phyloP scores from a whole-genome alignment of 2,888 invertebrate genomes.

The Crematogaster levior region DNA sequence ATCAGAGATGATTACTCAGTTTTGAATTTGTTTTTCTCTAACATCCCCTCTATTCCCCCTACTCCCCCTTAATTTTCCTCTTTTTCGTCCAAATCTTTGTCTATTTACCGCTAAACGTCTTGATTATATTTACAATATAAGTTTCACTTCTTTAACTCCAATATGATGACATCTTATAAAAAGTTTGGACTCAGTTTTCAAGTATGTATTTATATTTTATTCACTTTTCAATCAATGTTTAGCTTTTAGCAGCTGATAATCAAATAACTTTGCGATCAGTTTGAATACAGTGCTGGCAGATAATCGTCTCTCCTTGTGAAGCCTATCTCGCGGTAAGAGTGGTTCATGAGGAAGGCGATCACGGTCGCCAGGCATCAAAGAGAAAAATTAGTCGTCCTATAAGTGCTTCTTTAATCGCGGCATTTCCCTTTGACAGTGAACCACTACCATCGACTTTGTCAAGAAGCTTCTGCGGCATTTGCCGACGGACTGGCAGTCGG shows the following conservation, averaged over 20 bases:
- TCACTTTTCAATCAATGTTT: too few species aligned
- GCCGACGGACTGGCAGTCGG: constrained; percentile 57
- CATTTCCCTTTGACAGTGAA: constrained; percentile 71
- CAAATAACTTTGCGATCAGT: background rate
- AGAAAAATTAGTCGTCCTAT: constrained; percentile 73
- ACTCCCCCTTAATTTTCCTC: too few species aligned
- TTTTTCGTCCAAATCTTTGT: too few species aligned
- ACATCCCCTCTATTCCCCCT: too few species aligned
- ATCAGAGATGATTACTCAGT: too few species aligned
- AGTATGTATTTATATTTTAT: too few species aligned
- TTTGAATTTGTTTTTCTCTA: too few species aligned
- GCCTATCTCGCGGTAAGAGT: constrained; percentile 27
- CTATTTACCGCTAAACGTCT: too few species aligned
- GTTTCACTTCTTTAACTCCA: too few species aligned
- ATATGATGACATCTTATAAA: too few species aligned
- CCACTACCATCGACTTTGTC: constrained; percentile 54
- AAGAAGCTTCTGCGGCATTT: constrained; percentile 62
- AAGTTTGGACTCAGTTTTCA: too few species aligned
- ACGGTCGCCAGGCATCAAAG: constrained; percentile 71
- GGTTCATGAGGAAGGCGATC: constrained; percentile 45
- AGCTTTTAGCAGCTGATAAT: background rate
- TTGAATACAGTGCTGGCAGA: background rate
- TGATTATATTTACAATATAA: too few species aligned
- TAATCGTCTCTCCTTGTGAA: constrained; percentile 35
- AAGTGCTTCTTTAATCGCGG: constrained; percentile 73